Evolutionary conservation across 2,888 invertebrate genomes (phyloP).

Genomic region (Trissoscelio sp.): DNA sequence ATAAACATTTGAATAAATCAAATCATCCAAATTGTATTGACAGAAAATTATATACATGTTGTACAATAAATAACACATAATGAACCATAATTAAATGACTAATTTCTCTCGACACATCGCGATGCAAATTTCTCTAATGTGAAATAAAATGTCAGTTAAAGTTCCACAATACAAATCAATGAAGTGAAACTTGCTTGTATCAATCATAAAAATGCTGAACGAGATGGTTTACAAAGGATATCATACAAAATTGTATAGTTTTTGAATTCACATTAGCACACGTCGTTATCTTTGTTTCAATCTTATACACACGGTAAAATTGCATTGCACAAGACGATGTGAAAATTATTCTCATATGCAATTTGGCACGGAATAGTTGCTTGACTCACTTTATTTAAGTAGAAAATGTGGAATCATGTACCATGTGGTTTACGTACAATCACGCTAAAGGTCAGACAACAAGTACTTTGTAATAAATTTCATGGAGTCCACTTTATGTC

Average conservation of each 20-base stretch:
- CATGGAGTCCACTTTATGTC: not conserved
- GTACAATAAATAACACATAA: not conserved
- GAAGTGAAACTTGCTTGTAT: not conserved
- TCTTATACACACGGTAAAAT: not conserved
- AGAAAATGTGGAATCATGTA: constrained; percentile 25
- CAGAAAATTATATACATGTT: not conserved
- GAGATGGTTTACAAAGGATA: too few species aligned
- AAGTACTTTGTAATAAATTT: constrained; percentile 4
- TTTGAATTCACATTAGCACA: not conserved
- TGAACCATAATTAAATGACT: constrained; percentile 11
- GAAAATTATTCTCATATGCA: constrained; percentile 16
- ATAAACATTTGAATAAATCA: not conserved
- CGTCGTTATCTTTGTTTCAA: not conserved
- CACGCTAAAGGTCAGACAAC: not conserved
- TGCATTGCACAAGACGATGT: constrained; percentile 25
- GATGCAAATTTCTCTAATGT: constrained; percentile 1
- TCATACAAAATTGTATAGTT: too few species aligned
- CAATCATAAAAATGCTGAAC: not conserved
- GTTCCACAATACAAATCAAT: constrained; percentile 1
- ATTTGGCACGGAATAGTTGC: constrained; percentile 10
- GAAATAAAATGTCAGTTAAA: constrained; percentile 1
- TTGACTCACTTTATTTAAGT: constrained; percentile 15
- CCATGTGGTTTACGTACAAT: constrained; percentile 10
- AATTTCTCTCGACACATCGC: constrained; percentile 3
- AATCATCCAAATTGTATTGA: not conserved